Percentiles rank a stretch among this genome's conserved stretches.
Conservation (phyloP, 2,113 vertebrate species). For the Cyprinodon variegatus region DNA sequence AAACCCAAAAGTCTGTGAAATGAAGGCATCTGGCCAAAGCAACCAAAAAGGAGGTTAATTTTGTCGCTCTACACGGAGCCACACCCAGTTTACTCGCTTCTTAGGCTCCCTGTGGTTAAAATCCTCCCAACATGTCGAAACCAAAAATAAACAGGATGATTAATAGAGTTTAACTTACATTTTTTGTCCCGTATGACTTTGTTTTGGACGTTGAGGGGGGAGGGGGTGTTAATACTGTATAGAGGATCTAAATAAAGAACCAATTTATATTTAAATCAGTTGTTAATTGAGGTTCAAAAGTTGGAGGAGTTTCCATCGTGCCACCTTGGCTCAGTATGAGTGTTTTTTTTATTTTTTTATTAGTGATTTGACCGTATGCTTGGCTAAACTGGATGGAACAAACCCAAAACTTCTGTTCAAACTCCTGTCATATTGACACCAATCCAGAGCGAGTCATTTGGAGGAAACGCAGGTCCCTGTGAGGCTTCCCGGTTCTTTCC, state of each 20-base stretch:
- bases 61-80: neutral
- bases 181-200: neutral
- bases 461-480: neutral
- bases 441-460: conserved; percentile 36
- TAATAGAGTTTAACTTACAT: neutral
- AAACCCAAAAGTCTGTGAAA: neutral
- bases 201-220: neutral
- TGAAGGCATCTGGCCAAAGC: neutral
- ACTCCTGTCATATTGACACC: conserved; percentile 23
- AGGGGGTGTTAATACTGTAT: neutral
- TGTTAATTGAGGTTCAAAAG: neutral
- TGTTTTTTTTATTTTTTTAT: conserved; percentile 5
- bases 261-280: neutral
- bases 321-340: conserved; percentile 7
- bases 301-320: neutral
- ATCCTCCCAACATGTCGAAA: neutral
- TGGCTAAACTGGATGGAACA: conserved; percentile 4
- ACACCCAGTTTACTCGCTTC: neutral
- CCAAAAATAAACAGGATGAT: neutral
- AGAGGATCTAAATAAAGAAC: neutral
- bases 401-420: conserved; percentile 21
- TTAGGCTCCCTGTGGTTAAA: neutral
- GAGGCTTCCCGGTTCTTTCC: neutral
- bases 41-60: neutral
- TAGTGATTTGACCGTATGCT: conserved; percentile 11